These are phyloP conservation scores for Girardinus metallicus DNA, from an alignment of 2,797 vertebrate species.

Conservation along the genomic window DNA sequence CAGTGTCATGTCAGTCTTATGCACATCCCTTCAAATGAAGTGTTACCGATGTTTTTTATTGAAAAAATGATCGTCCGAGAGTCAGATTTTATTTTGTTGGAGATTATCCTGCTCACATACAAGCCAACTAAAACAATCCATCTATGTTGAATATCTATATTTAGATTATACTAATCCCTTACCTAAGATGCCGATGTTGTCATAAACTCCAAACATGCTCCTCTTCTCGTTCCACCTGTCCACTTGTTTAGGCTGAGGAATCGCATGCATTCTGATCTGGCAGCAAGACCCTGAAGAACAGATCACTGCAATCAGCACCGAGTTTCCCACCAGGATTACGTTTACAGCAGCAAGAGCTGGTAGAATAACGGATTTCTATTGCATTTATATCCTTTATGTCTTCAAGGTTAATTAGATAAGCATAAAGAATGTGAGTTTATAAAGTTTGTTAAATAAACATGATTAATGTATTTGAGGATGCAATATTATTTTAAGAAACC, in stretches of 20 bases:
- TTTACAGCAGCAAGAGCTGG: not conserved
- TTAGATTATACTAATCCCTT: slow-evolving; percentile 21
- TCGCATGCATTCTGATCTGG: slow-evolving; percentile 76
- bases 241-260: slow-evolving; percentile 80
- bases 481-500: not conserved
- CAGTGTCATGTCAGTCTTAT: too few species aligned
- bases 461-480: not conserved
- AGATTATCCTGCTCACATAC: not conserved
- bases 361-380: not conserved
- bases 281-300: slow-evolving; percentile 66
- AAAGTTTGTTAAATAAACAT: not conserved
- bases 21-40: too few species aligned
- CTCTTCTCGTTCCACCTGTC: slow-evolving; percentile 94
- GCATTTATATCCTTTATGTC: not conserved
- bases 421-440: not conserved
- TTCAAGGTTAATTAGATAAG: not conserved
- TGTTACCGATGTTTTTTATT: not conserved
- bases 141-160: not conserved
- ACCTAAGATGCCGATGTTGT: slow-evolving; percentile 95
- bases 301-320: not conserved
- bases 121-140: not conserved
- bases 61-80: not conserved
- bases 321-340: not conserved
- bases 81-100: not conserved
- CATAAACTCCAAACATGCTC: slow-evolving; percentile 91